Evolutionary conservation across 1,140 invertebrate genomes (phyloP).

Genomic region (Teleopsis dalmanni): DNA sequence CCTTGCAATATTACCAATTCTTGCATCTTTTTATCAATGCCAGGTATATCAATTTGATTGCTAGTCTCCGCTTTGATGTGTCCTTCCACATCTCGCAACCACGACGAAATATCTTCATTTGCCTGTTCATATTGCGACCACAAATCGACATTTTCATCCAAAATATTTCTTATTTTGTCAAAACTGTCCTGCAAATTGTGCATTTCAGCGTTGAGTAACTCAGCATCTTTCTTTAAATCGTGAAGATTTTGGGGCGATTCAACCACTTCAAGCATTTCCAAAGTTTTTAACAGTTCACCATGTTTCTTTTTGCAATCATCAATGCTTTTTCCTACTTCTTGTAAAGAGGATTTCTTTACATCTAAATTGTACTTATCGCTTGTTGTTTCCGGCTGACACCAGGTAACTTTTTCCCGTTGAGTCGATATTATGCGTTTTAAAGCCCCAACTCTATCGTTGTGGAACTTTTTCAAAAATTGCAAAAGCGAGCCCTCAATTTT

Average conservation of each 20-base stretch:
- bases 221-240: slow-evolving; percentile 55
- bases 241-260: slow-evolving; percentile 60
- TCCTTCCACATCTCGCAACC: slow-evolving; percentile 82
- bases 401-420: slow-evolving; percentile 81
- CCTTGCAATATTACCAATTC: slow-evolving; percentile 58
- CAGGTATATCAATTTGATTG: slow-evolving; percentile 58
- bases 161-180: slow-evolving; percentile 57
- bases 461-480: slow-evolving; percentile 78
- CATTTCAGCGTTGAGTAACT: slow-evolving; percentile 60
- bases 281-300: slow-evolving; percentile 57
- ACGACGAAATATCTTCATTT: slow-evolving; percentile 68
- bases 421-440: slow-evolving; percentile 70
- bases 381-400: slow-evolving; percentile 80
- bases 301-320: slow-evolving; percentile 59
- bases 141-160: slow-evolving; percentile 65
- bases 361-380: slow-evolving; percentile 90
- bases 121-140: slow-evolving; percentile 74
- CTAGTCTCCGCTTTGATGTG: slow-evolving; percentile 66
- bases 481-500: slow-evolving; percentile 75
- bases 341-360: slow-evolving; percentile 76
- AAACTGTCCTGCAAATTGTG: slow-evolving; percentile 59
- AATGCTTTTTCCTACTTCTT: slow-evolving; percentile 66
- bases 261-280: slow-evolving; percentile 58
- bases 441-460: slow-evolving; percentile 74
- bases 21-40: slow-evolving; percentile 64